Evolutionary conservation across 2,888 invertebrate species (phyloP).

Genomic region (Nemotelus nigrinus): DNA sequence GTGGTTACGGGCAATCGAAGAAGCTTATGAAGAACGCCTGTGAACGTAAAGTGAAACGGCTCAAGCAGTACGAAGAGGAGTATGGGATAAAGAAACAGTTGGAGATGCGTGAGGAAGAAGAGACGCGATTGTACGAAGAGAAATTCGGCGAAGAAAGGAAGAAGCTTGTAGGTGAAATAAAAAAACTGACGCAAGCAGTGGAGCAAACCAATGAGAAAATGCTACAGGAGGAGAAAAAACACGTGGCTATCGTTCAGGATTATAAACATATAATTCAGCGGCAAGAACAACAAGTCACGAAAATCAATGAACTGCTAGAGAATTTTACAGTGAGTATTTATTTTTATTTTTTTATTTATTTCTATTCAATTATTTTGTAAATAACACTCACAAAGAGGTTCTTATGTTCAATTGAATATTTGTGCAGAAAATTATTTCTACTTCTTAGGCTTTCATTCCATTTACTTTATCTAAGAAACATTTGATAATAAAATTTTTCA

Average conservation of each 20-base stretch:
- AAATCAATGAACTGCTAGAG: conserved; percentile 69
- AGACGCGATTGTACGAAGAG: conserved; percentile 77
- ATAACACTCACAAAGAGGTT: too few species aligned
- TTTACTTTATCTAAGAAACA: too few species aligned
- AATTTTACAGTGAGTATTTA: conserved; percentile 66
- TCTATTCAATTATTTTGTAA: neutral
- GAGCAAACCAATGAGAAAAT: conserved; percentile 79
- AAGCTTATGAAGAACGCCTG: conserved; percentile 91
- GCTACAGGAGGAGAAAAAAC: conserved; percentile 77
- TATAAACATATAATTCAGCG: conserved; percentile 93
- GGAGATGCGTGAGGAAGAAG: conserved; percentile 72
- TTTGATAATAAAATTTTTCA: too few species aligned
- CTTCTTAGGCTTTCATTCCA: too few species aligned
- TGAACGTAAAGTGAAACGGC: conserved; percentile 89
- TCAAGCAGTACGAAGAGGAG: conserved; percentile 95
- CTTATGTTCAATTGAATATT: too few species aligned
- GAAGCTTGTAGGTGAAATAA: conserved; percentile 65
- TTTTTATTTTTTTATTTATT: neutral
- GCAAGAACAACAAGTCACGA: conserved; percentile 81
- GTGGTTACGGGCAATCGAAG: conserved; percentile 88
- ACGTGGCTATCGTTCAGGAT: conserved; percentile 85
- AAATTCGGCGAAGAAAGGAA: conserved; percentile 66
- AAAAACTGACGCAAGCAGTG: conserved; percentile 79
- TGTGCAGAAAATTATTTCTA: too few species aligned
- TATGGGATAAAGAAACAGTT: conserved; percentile 79